A percentile compares a stretch with the other conserved stretches of the same genome.
phyloP scores from a whole-genome alignment of 2,888 invertebrate genomes.

The Ptychoptera contaminata region DNA sequence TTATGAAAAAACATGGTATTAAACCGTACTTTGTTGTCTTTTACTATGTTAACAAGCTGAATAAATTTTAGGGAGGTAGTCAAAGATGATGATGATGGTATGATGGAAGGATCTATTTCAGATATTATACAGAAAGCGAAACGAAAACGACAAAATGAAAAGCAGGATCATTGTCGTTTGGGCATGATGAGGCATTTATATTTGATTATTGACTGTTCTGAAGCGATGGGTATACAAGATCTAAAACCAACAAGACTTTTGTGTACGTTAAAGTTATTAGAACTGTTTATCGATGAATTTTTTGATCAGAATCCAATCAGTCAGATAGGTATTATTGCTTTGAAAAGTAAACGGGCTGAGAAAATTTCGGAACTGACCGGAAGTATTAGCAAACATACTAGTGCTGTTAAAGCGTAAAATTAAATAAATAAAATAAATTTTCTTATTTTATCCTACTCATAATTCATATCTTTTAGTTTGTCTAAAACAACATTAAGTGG shows the following conservation, averaged over 20 bases:
- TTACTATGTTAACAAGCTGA: slow-evolving; percentile 5
- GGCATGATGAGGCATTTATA: slow-evolving; percentile 98
- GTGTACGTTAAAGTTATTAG: slow-evolving; percentile 72
- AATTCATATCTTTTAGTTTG: slow-evolving; percentile 28
- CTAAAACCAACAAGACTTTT: slow-evolving; percentile 83
- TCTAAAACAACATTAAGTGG: slow-evolving; percentile 57
- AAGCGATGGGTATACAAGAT: slow-evolving; percentile 88
- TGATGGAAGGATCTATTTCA: slow-evolving; percentile 77
- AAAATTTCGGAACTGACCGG: slow-evolving; percentile 83
- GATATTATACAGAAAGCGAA: slow-evolving; percentile 85
- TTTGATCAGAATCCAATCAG: slow-evolving; percentile 98
- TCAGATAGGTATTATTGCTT: slow-evolving; percentile 82
- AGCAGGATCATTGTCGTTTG: slow-evolving; percentile 63
- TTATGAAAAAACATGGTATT: slow-evolving; percentile 85
- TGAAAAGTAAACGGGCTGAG: slow-evolving; percentile 88
- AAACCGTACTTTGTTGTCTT: slow-evolving; percentile 7
- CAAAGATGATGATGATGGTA: slow-evolving; percentile 88
- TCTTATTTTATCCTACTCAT: too few species aligned
- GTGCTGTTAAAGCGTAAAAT: slow-evolving; percentile 41
- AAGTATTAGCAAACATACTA: slow-evolving; percentile 63
- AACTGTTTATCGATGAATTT: slow-evolving; percentile 89
- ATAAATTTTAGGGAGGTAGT: slow-evolving; percentile 69
- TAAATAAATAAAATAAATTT: background rate
- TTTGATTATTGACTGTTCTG: slow-evolving; percentile 83
- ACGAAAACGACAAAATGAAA: slow-evolving; percentile 55